Evolutionary conservation across 2,888 invertebrate species (phyloP), one percentile per base, ranked within the genome.

Genomic region (Adineta ricciae): DNA sequence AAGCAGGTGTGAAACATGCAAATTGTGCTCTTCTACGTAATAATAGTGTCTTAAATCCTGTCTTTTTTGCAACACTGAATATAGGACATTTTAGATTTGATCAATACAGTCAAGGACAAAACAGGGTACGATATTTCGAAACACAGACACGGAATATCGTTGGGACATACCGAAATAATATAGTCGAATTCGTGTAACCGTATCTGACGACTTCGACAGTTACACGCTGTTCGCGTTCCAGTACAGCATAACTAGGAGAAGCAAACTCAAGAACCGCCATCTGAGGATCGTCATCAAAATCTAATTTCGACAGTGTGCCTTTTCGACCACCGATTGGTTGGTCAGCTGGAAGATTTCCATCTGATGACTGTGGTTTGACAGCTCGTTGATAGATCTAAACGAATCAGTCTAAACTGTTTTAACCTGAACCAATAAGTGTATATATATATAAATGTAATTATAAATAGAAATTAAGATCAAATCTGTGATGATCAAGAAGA

Each of bases 261-360:
- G 92, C 91, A 88, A 93, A 92, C 88, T 92, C 92, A 9, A 93
- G 87, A 16, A 92, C 89, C 2, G 92, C 91, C 87, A 91, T 91
- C 54, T 88, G 89, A 0, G 88, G 88, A 46, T 89, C 89, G 27
- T 91, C 90, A 46, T 87, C 87, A 9, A 89, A 86, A 85, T 89
- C 89, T 3, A 87, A 84, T 9, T 83, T 84, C 1, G 87, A 87
- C 14, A 87, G 41, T 24, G 78, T 41, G 9, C n/a, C n/a, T 24
- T 78, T 78, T 78, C 78, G 78, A 41, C 21, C 41, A 14, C 16
- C 64, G 32, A 16, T 1, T 32, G 27, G 32, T 19, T 64, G 64
- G 32, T 64, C 64, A 64, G 32, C 2, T 32, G 64, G 27, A 19
- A 64, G 0, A 64, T 0, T 19, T 19, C 32, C 32, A 64, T 64